These are phyloP conservation scores for Psittacula echo DNA, from an alignment of 2,797 vertebrate genomes.

Conservation along the genomic window DNA sequence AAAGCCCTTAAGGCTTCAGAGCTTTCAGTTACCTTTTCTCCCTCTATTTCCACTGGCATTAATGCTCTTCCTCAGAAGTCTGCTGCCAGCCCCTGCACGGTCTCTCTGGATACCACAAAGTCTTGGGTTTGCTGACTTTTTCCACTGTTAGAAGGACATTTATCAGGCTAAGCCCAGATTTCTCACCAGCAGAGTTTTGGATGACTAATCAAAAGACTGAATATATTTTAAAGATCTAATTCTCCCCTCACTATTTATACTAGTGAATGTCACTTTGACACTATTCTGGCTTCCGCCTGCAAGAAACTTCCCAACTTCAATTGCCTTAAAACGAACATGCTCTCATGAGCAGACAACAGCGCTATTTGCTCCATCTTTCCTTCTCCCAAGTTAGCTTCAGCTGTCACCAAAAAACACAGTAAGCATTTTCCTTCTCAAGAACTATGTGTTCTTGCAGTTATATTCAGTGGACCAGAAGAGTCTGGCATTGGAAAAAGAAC, in stretches of 20 bases:
- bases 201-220: constrained; percentile 48
- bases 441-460: constrained; percentile 57
- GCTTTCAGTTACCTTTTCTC: neutral
- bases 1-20: neutral
- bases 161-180: constrained; percentile 62
- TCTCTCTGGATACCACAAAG: neutral
- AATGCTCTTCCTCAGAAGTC: neutral
- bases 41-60: neutral
- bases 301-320: constrained; percentile 28
- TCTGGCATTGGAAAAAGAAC: constrained; percentile 8
- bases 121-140: neutral
- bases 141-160: neutral
- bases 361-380: neutral
- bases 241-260: constrained; percentile 43
- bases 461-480: constrained; percentile 55
- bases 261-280: constrained; percentile 55
- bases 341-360: neutral
- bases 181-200: constrained; percentile 51
- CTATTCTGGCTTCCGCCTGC: neutral
- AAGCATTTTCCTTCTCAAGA: constrained; percentile 64
- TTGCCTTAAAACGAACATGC: neutral
- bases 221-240: constrained; percentile 42
- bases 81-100: neutral
- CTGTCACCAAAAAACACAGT: constrained; percentile 57
- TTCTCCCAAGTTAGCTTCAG: constrained; percentile 39